Conservation (phyloP, 2,888 invertebrate species). For the Habroteleia sp. region DNA sequence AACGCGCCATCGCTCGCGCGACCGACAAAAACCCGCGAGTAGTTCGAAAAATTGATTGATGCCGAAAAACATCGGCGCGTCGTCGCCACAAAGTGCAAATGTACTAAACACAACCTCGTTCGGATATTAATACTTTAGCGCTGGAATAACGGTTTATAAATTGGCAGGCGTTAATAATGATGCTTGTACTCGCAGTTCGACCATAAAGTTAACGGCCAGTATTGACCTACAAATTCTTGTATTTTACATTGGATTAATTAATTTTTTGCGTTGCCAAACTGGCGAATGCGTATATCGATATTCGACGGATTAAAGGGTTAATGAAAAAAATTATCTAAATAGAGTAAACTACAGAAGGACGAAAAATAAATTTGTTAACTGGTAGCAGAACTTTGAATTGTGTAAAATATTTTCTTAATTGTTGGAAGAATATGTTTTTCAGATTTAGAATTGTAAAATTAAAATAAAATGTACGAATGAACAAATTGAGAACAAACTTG, state of each 20-base stretch:
- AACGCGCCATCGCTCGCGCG: slow-evolving; percentile 19
- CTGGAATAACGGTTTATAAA: slow-evolving; percentile 59
- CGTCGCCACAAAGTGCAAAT: slow-evolving; percentile 6
- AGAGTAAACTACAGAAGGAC: too few species aligned
- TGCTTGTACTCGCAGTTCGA: slow-evolving; percentile 44
- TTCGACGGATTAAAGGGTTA: slow-evolving; percentile 4
- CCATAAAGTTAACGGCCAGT: slow-evolving; percentile 56
- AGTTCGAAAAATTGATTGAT: slow-evolving; percentile 42
- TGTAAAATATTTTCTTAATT: background rate
- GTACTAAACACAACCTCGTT: background rate
- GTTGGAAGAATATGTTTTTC: too few species aligned
- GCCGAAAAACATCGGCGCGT: slow-evolving; percentile 47
- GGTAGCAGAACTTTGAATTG: too few species aligned
- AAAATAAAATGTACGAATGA: too few species aligned
- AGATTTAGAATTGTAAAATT: too few species aligned
- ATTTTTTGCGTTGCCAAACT: slow-evolving; percentile 25
- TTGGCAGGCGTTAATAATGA: slow-evolving; percentile 63
- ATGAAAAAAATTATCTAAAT: too few species aligned
- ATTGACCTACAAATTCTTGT: slow-evolving; percentile 54
- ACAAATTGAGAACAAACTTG: too few species aligned
- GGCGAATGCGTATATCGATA: slow-evolving; percentile 1
- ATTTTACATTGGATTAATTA: slow-evolving; percentile 46
- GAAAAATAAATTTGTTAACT: too few species aligned
- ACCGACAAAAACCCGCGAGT: slow-evolving; percentile 22
- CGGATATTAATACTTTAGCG: slow-evolving; percentile 58